Base-by-base conservation (phyloP, 2,888 invertebrate species). In the Agriopis leucophaearia region DNA sequence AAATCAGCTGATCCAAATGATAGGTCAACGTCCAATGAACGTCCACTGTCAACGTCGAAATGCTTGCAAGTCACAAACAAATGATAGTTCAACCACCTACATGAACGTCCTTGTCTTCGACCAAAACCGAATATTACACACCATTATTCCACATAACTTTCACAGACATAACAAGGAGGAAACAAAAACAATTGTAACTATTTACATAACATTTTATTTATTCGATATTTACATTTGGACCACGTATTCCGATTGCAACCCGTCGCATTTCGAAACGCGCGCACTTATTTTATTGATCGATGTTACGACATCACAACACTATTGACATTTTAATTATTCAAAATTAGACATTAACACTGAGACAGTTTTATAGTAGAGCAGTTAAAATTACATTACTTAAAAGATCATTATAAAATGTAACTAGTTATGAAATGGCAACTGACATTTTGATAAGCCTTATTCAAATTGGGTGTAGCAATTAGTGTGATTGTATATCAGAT, bases 151-250 rank as follows among this genome's bases (percentile, higher is more conserved):
- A 67, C 60, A 67, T 55, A 72, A 74, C 76, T 79, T 78, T 77
- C 76, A 67, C 75, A 68, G 50, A 61, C 68, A 76, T 79, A 80
- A 81, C 74, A 78, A 76, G 74, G 70, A 79, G 78, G 78, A 84
- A 90, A 89, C 82, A 83, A 84, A 88, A 89, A 88, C 84, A 81
- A 77, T 71, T 56, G 75, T 70, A 60, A 75, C 74, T 78, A 78
- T 83, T 87, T 86, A 87, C 78, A 81, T 87, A 90, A 90, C 81
- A 81, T 74, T 88, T 87, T 88, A 89, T 89, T 89, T 83, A 85
- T 86, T 84, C 77, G 73, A 76, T 87, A 88, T 91, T 88, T 84
- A 87, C 85, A 91, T 74, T 78, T 87, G 61, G 70, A 61, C 73
- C 90, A 89, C 92, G 91, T 87, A 79, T 69, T 77, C 66, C 75